phyloP scores from a whole-genome alignment of 2,113 vertebrate species.

The Chloroceryle aenea region DNA sequence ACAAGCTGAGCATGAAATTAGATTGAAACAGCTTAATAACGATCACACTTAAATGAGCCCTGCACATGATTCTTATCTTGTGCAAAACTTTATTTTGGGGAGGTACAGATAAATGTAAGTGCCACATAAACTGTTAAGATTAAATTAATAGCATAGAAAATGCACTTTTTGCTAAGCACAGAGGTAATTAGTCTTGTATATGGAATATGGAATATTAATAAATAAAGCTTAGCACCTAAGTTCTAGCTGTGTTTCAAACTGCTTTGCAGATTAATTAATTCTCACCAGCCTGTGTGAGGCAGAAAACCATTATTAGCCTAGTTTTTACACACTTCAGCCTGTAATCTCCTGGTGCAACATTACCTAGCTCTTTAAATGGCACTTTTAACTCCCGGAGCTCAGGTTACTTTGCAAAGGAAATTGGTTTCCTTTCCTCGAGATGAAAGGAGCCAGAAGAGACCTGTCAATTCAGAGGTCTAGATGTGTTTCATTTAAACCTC shows the following conservation, averaged over 20 bases:
- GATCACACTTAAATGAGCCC: background rate
- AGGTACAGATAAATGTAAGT: background rate
- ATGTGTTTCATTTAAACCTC: background rate
- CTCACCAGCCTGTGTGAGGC: background rate
- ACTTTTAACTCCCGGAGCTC: conserved; percentile 24
- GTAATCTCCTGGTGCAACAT: background rate
- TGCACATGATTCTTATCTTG: background rate
- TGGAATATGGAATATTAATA: conserved; percentile 24
- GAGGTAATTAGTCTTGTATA: background rate
- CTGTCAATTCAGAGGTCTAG: background rate
- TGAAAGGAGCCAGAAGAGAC: background rate
- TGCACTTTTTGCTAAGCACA: background rate
- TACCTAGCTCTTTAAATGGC: background rate
- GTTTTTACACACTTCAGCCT: background rate
- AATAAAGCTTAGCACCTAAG: background rate
- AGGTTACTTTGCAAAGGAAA: conserved; percentile 37
- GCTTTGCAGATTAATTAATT: conserved; percentile 40
- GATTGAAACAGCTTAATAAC: background rate
- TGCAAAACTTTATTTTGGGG: background rate
- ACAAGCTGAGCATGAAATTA: background rate
- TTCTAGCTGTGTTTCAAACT: background rate
- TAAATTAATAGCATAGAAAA: conserved; percentile 11
- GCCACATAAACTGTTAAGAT: background rate
- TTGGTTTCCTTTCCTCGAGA: conserved; percentile 3
- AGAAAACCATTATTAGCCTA: conserved; percentile 40